Evolutionary conservation across 2,113 vertebrate species (phyloP).

Genomic region (Marcusenius ussheri): DNA sequence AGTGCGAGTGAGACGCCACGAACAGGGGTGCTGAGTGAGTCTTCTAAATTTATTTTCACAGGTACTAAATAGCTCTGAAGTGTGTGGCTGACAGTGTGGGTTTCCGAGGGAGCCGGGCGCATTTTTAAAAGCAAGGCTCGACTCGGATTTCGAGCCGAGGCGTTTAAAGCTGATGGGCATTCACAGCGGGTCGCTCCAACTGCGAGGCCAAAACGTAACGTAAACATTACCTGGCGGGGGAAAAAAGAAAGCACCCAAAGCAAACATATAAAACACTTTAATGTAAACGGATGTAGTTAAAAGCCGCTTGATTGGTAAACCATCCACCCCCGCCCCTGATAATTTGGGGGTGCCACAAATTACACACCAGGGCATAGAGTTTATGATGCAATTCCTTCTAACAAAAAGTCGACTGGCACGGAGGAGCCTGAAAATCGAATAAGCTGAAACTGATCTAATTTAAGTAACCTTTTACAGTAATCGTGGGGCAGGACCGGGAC

Average conservation of each 20-base stretch:
- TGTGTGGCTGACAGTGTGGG: conserved; percentile 55
- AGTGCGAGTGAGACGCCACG: not conserved
- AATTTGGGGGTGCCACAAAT: conserved; percentile 23
- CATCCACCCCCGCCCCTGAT: conserved; percentile 18
- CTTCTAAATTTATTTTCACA: conserved; percentile 63
- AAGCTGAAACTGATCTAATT: not conserved
- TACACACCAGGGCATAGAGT: conserved; percentile 20
- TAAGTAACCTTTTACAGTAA: not conserved
- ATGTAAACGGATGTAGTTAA: conserved; percentile 33
- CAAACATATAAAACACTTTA: conserved; percentile 35
- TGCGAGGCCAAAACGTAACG: conserved; percentile 40
- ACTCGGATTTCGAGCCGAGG: conserved; percentile 47
- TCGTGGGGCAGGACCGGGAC: not conserved
- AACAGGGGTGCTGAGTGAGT: conserved; percentile 42
- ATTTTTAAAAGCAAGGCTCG: conserved; percentile 52
- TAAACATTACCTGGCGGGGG: conserved; percentile 50
- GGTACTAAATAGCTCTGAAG: conserved; percentile 49
- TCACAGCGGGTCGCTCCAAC: conserved; percentile 55
- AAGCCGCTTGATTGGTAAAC: conserved; percentile 23
- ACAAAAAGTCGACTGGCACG: not conserved
- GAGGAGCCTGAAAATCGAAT: not conserved
- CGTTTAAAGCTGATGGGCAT: conserved; percentile 52
- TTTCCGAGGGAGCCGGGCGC: conserved; percentile 48
- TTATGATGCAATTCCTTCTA: conserved; percentile 17
- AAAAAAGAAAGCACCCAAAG: conserved; percentile 32